phyloP scores from a whole-genome alignment of 1,140 invertebrate genomes.

The Drosophila triauraria region DNA sequence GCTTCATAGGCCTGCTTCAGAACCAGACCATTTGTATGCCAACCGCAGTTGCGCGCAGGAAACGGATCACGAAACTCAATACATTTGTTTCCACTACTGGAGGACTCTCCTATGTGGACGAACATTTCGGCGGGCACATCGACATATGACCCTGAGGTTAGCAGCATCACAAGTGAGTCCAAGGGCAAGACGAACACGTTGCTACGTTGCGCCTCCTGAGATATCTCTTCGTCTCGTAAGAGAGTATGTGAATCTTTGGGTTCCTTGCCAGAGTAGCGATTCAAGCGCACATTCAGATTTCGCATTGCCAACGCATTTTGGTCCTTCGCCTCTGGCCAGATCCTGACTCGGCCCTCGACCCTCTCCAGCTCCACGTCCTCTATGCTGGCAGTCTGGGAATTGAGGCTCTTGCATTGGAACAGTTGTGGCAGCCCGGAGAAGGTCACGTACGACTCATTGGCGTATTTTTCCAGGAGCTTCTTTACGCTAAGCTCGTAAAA shows the following conservation, averaged over 20 bases:
- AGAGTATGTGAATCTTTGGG: background rate
- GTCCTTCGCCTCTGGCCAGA: conserved; percentile 29
- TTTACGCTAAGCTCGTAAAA: conserved; percentile 36
- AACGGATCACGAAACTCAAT: conserved; percentile 65
- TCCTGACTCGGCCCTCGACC: conserved; percentile 34
- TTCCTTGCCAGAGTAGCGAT: conserved; percentile 37
- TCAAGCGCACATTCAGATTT: conserved; percentile 41
- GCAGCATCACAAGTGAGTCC: conserved; percentile 66
- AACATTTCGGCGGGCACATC: conserved; percentile 70
- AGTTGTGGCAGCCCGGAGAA: conserved; percentile 58
- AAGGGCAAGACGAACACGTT: conserved; percentile 60
- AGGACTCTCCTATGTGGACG: conserved; percentile 31
- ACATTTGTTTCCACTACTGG: conserved; percentile 29
- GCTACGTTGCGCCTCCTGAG: background rate
- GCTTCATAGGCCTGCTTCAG: conserved; percentile 41
- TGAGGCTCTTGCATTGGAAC: conserved; percentile 49
- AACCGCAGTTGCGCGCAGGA: conserved; percentile 61
- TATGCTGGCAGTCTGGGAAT: conserved; percentile 34
- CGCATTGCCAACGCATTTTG: conserved; percentile 10
- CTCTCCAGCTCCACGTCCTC: conserved; percentile 43
- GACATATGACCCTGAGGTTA: conserved; percentile 52
- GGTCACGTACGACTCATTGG: conserved; percentile 41
- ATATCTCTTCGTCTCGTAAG: conserved; percentile 12
- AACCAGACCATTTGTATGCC: conserved; percentile 64
- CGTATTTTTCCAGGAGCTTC: conserved; percentile 7